Percentiles rank a stretch among this genome's conserved stretches.
Evolutionary conservation across 2,797 vertebrate species (phyloP).

Genomic region (Helarctos malayanus): DNA sequence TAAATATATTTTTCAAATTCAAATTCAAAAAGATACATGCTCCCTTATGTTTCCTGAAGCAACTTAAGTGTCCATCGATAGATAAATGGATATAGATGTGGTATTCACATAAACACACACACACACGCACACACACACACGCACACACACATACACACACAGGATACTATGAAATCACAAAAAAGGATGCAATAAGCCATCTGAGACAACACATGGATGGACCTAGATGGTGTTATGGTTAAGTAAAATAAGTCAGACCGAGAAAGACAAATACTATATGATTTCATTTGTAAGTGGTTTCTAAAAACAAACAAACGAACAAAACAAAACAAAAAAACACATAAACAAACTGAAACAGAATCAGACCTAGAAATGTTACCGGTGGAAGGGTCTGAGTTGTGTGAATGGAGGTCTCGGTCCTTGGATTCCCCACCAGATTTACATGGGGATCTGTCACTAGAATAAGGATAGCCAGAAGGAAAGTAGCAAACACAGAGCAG

Average conservation of each 20-base stretch:
- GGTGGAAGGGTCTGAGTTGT: neutral
- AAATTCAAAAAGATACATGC: neutral
- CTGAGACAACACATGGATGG: neutral
- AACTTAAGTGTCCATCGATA: neutral
- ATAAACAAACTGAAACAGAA: neutral
- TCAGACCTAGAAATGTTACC: neutral
- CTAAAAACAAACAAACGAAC: neutral
- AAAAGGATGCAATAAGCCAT: neutral
- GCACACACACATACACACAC: neutral
- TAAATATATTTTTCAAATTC: no score
- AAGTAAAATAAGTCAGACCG: neutral
- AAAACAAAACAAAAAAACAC: neutral
- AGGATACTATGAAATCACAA: neutral
- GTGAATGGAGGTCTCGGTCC: neutral
- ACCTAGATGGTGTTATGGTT: neutral
- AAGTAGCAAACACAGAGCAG: neutral
- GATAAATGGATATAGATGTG: neutral
- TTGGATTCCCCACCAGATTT: neutral
- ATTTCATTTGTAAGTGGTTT: neutral
- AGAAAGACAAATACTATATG: neutral
- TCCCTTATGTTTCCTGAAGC: neutral
- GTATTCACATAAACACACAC: no score
- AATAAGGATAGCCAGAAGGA: neutral
- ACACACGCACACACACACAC: neutral
- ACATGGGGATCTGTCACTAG: neutral